These are phyloP conservation scores for Rhea americana DNA, from an alignment of 2,113 vertebrate genomes.

Conservation along the genomic window DNA sequence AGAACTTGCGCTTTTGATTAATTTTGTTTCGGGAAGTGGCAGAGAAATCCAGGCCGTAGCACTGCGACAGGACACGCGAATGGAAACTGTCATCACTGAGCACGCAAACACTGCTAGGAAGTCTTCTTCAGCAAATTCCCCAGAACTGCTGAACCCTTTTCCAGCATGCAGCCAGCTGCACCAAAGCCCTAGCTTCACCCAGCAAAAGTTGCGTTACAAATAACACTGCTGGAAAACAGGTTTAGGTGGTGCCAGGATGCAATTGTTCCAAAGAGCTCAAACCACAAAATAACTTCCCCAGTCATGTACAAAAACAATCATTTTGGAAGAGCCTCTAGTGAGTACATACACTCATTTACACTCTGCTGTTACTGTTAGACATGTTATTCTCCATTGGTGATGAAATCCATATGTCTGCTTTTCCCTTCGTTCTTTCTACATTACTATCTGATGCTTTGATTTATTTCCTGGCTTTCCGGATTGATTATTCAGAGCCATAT, in stretches of 20 bases:
- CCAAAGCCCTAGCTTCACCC: neutral
- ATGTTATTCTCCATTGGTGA: slow-evolving; percentile 57
- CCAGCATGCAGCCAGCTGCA: neutral
- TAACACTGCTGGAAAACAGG: slow-evolving; percentile 7
- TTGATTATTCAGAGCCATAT: slow-evolving; percentile 57
- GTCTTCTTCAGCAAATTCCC: neutral
- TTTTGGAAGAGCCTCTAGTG: slow-evolving; percentile 55
- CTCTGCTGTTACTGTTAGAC: slow-evolving; percentile 57
- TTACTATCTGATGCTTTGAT: slow-evolving; percentile 54
- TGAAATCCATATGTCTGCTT: slow-evolving; percentile 76
- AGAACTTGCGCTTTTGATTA: neutral
- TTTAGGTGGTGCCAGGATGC: slow-evolving; percentile 44
- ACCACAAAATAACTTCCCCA: slow-evolving; percentile 64
- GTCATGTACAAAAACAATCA: slow-evolving; percentile 40
- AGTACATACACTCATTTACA: slow-evolving; percentile 56
- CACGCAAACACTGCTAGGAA: neutral
- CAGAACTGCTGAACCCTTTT: neutral
- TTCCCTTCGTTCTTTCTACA: slow-evolving; percentile 42
- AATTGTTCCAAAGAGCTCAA: slow-evolving; percentile 26
- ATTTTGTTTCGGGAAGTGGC: slow-evolving; percentile 1
- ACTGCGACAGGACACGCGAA: neutral
- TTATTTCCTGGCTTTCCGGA: slow-evolving; percentile 59
- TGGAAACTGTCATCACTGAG: neutral
- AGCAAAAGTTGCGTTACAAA: neutral
- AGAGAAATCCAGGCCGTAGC: neutral